phyloP scores from a whole-genome alignment of 1,140 invertebrate genomes.

The Bombus haemorrhoidalis region DNA sequence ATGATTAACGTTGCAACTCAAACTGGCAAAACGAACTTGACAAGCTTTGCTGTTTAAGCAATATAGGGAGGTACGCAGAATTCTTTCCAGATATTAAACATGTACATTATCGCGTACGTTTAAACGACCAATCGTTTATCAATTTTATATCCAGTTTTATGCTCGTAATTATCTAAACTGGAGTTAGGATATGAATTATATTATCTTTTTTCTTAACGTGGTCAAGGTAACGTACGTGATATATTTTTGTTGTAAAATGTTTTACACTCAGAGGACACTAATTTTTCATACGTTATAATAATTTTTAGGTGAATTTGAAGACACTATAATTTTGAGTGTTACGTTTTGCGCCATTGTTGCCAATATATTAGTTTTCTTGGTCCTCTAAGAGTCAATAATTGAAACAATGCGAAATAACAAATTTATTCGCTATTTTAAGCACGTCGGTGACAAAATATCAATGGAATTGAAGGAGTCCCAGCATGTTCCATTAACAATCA shows the following conservation, averaged over 20 bases:
- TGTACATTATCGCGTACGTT: conserved; percentile 1
- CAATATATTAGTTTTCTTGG: conserved; percentile 11
- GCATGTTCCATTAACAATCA: conserved; percentile 40
- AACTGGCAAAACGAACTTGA: background rate
- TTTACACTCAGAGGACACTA: conserved; percentile 24
- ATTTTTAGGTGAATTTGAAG: background rate
- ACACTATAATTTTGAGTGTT: conserved; percentile 7
- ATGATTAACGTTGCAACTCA: background rate
- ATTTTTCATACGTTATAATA: background rate
- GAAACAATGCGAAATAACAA: conserved; percentile 20
- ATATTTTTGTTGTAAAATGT: background rate
- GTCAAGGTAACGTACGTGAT: conserved; percentile 4
- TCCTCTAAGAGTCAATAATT: conserved; percentile 27
- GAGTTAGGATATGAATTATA: background rate
- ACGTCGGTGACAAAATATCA: conserved; percentile 40
- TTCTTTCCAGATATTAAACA: background rate
- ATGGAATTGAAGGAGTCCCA: conserved; percentile 46
- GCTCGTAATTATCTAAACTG: background rate
- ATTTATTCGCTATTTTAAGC: conserved; percentile 28
- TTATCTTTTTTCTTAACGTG: background rate
- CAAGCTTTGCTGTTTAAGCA: background rate
- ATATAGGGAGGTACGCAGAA: background rate
- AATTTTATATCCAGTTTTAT: background rate
- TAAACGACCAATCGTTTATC: conserved; percentile 3
- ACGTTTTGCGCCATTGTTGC: background rate